Base-by-base conservation (phyloP, 2,888 invertebrate genomes). In the Zeuzera pyrina region DNA sequence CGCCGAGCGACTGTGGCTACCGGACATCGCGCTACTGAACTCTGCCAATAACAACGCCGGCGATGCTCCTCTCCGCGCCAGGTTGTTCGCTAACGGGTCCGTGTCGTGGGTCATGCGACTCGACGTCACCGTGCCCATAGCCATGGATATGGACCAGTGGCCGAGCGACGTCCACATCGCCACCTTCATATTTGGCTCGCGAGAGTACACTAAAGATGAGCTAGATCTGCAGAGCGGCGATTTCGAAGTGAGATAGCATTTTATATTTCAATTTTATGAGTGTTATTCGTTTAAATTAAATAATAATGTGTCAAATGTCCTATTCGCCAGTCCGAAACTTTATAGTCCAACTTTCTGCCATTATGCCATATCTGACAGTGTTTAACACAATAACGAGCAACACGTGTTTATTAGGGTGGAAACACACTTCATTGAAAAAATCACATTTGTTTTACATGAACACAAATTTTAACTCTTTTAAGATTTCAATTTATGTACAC, bases 1-100 rank as follows among this genome's bases (percentile, higher is more conserved):
- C 5, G 88, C 88, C 36, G 89, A 89, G 61, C 91, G 92, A 57
- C 81, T 93, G 45, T 94, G 94, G 92, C 87, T 87, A 62, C 94
- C 93, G 2, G 93, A 92, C 64, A 77, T 93, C 37, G 85, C 86
- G 39, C 78, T 92, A 8, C 88, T 90, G 46, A 93, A 92, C 69
- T 87, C 88, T 69, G 88, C 90, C 39, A 88, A 89, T 2, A 83
- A 85, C 5, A 85, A 86, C 21, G 85, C 81, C 24, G 81, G 85
- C 6, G 83, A 87, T 22, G 88, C 87, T 3, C 89, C 89, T 3
- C 88, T 91, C 3, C 85, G 89, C 1, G 89, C 89, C 40, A 88
- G 91, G 38, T 74, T 88, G 1, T 78, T 86, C 8, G 86, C 88
- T 48, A 90, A 89, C 49, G 86, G 89, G 34, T 56, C 88, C 15